A percentile compares a stretch with the other conserved stretches of the same genome.
Evolutionary conservation across 2,797 vertebrate species (phyloP).

Genomic region (Halcyon chelicuti): DNA sequence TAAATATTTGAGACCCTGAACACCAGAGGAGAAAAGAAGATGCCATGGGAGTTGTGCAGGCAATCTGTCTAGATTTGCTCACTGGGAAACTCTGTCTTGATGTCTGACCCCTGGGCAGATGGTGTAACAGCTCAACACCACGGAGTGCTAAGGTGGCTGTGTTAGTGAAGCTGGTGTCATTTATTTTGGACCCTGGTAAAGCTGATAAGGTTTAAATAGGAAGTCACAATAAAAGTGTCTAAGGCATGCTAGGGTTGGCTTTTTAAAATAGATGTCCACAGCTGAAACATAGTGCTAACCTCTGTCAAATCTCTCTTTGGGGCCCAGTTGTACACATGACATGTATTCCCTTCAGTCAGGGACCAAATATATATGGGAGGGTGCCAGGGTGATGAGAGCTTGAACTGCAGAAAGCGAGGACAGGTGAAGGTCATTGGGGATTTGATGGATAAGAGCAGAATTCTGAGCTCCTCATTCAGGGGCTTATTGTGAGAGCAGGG

Average conservation of each 20-base stretch:
- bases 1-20: neutral
- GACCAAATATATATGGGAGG: accelerated
- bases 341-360: neutral
- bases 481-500: neutral
- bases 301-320: neutral
- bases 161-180: neutral
- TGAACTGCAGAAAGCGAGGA: neutral
- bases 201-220: conserved; percentile 49
- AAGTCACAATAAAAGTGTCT: neutral
- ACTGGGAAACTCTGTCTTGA: neutral
- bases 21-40: neutral
- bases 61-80: neutral
- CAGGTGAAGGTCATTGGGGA: neutral
- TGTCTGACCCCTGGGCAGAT: neutral
- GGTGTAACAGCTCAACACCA: conserved; percentile 19
- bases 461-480: neutral
- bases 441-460: neutral
- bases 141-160: accelerated
- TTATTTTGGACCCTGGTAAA: conserved; percentile 28
- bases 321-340: neutral
- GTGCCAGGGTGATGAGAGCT: neutral
- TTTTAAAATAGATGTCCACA: neutral
- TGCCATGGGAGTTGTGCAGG: neutral
- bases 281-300: neutral
- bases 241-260: neutral